Conservation (phyloP, 1,140 invertebrate genomes). For the Melipona quadrifasciata region DNA sequence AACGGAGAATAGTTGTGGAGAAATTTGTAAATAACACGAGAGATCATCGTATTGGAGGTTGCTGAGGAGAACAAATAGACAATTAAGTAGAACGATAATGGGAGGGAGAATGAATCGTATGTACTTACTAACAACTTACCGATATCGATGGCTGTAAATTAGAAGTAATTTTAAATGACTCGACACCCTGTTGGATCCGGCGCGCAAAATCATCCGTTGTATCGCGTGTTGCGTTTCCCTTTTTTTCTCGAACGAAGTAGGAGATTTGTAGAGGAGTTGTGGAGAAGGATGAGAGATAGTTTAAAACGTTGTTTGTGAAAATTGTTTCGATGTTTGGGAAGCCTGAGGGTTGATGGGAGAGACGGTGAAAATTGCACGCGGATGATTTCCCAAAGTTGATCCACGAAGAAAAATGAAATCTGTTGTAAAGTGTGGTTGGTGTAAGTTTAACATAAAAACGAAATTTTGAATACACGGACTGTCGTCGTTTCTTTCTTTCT, state of each 20-base stretch:
- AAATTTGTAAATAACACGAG: conserved; percentile 54
- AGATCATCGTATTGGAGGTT: conserved; percentile 21
- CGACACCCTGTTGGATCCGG: neutral
- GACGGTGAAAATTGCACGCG: neutral
- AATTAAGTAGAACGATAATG: conserved; percentile 8
- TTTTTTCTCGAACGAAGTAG: neutral
- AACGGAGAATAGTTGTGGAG: conserved; percentile 17
- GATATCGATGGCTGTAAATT: conserved; percentile 64
- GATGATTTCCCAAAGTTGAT: conserved; percentile 45
- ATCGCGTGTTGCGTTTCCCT: neutral
- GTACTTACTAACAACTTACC: conserved; percentile 70
- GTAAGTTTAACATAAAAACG: conserved; percentile 66
- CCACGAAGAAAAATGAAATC: conserved; percentile 52
- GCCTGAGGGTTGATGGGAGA: neutral
- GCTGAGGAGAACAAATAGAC: neutral
- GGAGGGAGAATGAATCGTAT: conserved; percentile 44
- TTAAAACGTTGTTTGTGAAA: neutral
- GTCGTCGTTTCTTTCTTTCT: neutral
- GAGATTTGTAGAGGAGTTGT: neutral
- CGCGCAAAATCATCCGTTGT: conserved; percentile 22
- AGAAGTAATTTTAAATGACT: conserved; percentile 38
- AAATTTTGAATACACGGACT: conserved; percentile 64
- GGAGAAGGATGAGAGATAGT: no score
- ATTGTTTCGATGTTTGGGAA: neutral
- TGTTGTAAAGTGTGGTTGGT: conserved; percentile 67